Base-by-base conservation (phyloP, 2,888 invertebrate species). In the Yponomeuta plumbellus region DNA sequence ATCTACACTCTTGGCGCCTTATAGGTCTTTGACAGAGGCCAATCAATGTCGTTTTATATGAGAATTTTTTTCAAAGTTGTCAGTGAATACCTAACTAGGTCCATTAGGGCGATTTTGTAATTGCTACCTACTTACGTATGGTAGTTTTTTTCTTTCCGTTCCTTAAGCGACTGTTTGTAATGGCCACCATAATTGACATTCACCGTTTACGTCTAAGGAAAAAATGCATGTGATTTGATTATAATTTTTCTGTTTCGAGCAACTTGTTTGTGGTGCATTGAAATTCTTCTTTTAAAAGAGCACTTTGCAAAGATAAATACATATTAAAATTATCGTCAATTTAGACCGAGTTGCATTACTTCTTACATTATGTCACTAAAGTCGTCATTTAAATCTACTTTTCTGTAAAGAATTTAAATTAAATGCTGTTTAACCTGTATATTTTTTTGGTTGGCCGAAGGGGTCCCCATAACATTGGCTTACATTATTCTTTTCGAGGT, bases 1-100 rank as follows among this genome's bases (percentile, higher is more conserved):
- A 34, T 23, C 26, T 11, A 26, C 11, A 34, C 44, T 40, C 34
- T 40, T 71, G 44, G 62, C 56, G 66, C 58, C 67, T 67, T 21
- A 22, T 17, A 80, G 83, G 78, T 81, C 85, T 80, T 86, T 80
- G 77, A 83, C 79, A 75, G 75, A 73, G 80, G 71, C 85, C 88
- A 86, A 91, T 91, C 88, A 90, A 87, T 88, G 89, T 89, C 88
- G 77, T 89, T 89, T 89, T 86, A 88, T 86, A 88, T 13, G 17
- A 85, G 86, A 90, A 89, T 87, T 85, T 80, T 85, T 83, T 80
- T 80, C 82, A 77, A 78, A 75, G 83, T 90, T 86, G 89, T 90
- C 89, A 89, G 85, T 90, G 89, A 83, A 87, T 90, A 80, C 72
- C 78, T 88, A 87, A 90, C 79, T 73, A 76, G 79, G 69, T 74